Evolutionary conservation across 1,140 invertebrate genomes (phyloP).

Genomic region (Trigoniulus corallinus): DNA sequence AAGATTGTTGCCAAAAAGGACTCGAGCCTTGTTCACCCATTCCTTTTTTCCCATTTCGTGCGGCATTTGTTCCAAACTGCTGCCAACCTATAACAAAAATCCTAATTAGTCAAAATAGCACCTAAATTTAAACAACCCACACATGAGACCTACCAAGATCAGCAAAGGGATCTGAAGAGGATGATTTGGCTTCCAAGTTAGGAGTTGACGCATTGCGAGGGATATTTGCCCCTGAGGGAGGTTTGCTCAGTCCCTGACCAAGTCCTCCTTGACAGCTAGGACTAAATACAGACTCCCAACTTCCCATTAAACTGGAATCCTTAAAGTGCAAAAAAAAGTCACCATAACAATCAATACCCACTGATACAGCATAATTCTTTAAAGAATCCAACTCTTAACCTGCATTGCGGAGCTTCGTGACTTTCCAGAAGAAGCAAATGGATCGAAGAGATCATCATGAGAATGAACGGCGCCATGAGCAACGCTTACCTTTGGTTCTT

Average conservation of each 20-base stretch:
- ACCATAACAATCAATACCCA: too few relatives aligned
- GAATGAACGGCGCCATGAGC: background rate
- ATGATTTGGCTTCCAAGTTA: constrained; percentile 32
- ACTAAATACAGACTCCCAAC: constrained; percentile 17
- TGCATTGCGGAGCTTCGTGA: background rate
- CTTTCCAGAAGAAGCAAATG: background rate
- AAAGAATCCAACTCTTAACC: too few relatives aligned
- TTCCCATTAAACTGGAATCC: constrained; percentile 18
- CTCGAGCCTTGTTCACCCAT: background rate
- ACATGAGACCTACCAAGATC: constrained; percentile 28
- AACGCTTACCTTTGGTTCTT: background rate
- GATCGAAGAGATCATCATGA: background rate
- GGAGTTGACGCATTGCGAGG: constrained; percentile 39
- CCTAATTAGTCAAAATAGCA: background rate
- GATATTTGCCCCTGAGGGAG: constrained; percentile 16
- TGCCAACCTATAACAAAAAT: too few relatives aligned
- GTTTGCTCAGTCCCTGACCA: background rate
- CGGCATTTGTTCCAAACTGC: background rate
- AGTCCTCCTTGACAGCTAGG: constrained; percentile 8
- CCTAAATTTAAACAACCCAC: constrained; percentile 12
- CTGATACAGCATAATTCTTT: too few relatives aligned
- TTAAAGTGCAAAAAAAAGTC: too few relatives aligned
- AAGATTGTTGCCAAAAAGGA: background rate
- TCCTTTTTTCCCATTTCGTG: background rate
- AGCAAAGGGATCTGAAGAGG: constrained; percentile 32